These are phyloP conservation scores for Rhinella marina DNA, from an alignment of 2,797 vertebrate species.

Conservation along the genomic window DNA sequence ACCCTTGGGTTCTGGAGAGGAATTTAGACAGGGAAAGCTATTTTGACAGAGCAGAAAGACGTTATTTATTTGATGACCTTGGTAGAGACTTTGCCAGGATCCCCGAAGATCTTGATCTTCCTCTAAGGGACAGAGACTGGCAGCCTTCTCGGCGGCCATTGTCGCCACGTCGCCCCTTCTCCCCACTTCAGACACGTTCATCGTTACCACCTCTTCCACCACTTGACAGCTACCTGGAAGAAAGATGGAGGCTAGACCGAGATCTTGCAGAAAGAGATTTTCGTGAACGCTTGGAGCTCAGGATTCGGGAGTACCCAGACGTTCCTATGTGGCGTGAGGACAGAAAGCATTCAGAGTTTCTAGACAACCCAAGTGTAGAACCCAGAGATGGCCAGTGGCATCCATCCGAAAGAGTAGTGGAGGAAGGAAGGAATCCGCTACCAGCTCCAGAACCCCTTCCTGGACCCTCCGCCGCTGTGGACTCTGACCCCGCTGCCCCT, in stretches of 20 bases:
- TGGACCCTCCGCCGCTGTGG: constrained; percentile 75
- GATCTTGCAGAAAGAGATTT: constrained; percentile 83
- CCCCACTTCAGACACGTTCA: constrained; percentile 39
- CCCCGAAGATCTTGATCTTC: constrained; percentile 81
- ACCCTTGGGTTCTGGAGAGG: constrained; percentile 74
- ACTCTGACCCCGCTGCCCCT: constrained; percentile 72
- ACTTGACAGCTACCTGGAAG: constrained; percentile 83
- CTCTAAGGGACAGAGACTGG: constrained; percentile 77
- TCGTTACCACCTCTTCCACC: constrained; percentile 71
- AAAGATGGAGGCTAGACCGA: constrained; percentile 84
- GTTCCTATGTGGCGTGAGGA: constrained; percentile 83
- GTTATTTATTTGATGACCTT: constrained; percentile 77
- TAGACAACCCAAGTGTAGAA: constrained; percentile 78
- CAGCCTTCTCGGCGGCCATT: constrained; percentile 58
- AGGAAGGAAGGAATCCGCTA: constrained; percentile 71
- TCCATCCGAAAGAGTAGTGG: constrained; percentile 74
- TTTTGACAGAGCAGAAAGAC: constrained; percentile 78
- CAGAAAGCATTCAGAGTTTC: constrained; percentile 71
- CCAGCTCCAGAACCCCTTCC: constrained; percentile 42
- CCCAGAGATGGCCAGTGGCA: constrained; percentile 78
- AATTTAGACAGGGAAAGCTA: constrained; percentile 73
- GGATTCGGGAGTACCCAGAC: constrained; percentile 84
- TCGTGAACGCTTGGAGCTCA: constrained; percentile 81
- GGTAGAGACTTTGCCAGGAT: constrained; percentile 78
- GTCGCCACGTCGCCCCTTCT: constrained; percentile 54